phyloP scores from a whole-genome alignment of 2,113 vertebrate genomes.

The Platanista minor region DNA sequence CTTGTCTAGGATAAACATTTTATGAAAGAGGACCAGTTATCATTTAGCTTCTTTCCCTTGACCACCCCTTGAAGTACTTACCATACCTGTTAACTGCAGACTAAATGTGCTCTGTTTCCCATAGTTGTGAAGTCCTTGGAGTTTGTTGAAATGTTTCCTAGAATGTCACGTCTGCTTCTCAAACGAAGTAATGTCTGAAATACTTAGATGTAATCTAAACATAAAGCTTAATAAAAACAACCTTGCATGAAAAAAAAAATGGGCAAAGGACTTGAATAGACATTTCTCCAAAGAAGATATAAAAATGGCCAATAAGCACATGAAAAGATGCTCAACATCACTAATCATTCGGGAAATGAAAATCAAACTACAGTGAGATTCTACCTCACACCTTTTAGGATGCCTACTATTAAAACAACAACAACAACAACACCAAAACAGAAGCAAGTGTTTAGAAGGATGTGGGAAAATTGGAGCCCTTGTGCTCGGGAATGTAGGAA shows the following conservation, averaged over 20 bases:
- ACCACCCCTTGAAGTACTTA: slow-evolving; percentile 60
- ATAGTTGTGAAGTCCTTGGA: not conserved
- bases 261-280: not conserved
- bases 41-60: slow-evolving; percentile 33
- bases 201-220: slow-evolving; percentile 60
- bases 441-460: not conserved
- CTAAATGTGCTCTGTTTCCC: slow-evolving; percentile 3
- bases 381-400: not conserved
- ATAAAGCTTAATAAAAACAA: slow-evolving; percentile 73
- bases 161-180: slow-evolving; percentile 34
- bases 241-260: slow-evolving; percentile 65
- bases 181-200: slow-evolving; percentile 26
- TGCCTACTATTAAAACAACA: not conserved
- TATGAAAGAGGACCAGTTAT: slow-evolving; percentile 2
- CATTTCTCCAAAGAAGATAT: not conserved
- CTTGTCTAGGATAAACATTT: slow-evolving; percentile 11
- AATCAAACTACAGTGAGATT: not conserved
- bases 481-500: not conserved
- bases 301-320: no score
- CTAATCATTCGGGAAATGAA: not conserved
- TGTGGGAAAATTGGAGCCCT: not conserved
- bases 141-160: slow-evolving; percentile 27
- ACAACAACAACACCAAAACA: not conserved
- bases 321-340: no score
- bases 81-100: not conserved